A percentile compares a stretch with the other conserved stretches of the same genome.
phyloP scores from a whole-genome alignment of 2,113 vertebrate species.

The Spermophilus dauricus region DNA sequence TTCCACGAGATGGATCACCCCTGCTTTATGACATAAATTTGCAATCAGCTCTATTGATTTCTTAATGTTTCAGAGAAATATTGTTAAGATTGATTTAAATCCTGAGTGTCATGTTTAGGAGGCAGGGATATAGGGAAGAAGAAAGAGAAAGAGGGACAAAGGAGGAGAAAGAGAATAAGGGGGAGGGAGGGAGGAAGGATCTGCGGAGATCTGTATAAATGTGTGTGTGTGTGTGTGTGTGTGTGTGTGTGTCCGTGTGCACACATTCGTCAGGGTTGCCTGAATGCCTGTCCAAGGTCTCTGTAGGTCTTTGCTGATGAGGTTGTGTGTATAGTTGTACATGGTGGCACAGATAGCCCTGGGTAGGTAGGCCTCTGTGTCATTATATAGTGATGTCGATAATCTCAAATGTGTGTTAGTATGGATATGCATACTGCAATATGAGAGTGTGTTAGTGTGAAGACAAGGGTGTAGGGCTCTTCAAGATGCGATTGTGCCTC shows the following conservation, averaged over 20 bases:
- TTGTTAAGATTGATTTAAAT: slow-evolving; percentile 86
- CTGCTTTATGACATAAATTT: slow-evolving; percentile 89
- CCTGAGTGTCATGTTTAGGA: not conserved
- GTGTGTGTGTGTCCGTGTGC: not conserved
- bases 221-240: not conserved
- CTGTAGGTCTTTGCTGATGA: too few species aligned
- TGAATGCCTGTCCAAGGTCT: not conserved
- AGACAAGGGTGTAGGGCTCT: not conserved
- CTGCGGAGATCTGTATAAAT: not conserved
- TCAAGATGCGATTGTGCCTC: not conserved
- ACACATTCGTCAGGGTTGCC: not conserved
- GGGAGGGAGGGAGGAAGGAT: not conserved
- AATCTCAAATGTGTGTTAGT: not conserved
- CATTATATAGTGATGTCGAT: not conserved
- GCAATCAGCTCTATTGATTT: slow-evolving; percentile 89
- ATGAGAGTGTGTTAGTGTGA: not conserved
- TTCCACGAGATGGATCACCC: slow-evolving; percentile 81
- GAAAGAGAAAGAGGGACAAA: not conserved
- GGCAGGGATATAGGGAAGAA: not conserved
- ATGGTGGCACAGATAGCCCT: not conserved
- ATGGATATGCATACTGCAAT: not conserved
- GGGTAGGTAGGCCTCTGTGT: not conserved
- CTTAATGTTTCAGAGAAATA: slow-evolving; percentile 88
- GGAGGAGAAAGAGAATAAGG: not conserved
- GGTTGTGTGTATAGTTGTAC: not conserved